Evolutionary conservation across 2,797 vertebrate genomes (phyloP).

Genomic region (Pristis pectinata): DNA sequence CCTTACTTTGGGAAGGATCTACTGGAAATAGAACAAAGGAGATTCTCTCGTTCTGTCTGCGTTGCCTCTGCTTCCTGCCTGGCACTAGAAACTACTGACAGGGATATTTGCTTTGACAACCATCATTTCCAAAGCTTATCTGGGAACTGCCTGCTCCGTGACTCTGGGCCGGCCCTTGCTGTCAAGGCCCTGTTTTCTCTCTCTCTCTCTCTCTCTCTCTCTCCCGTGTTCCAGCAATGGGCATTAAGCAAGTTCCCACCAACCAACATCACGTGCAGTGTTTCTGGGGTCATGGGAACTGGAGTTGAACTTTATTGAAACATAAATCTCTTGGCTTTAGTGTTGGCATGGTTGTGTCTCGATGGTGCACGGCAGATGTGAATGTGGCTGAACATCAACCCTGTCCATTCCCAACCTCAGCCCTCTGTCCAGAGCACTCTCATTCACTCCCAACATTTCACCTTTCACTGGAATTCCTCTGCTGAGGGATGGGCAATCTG

Average conservation of each 20-base stretch:
- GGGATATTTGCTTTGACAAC: background rate
- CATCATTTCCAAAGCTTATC: background rate
- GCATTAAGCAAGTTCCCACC: background rate
- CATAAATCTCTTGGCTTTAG: background rate
- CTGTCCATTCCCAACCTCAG: background rate
- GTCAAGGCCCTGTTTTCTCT: too few species aligned
- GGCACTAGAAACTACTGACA: background rate
- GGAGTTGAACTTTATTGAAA: background rate
- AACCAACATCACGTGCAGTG: background rate
- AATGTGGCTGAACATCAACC: background rate
- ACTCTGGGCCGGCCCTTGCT: background rate
- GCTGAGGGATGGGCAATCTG: too few species aligned
- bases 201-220: background rate
- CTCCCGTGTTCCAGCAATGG: background rate
- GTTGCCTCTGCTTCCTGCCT: background rate
- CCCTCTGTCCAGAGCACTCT: background rate
- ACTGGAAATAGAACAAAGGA: too few species aligned
- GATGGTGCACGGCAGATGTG: background rate
- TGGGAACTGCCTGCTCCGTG: background rate
- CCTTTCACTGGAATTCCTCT: background rate
- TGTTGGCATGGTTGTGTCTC: background rate
- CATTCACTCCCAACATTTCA: background rate
- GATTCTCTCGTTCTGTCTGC: too few species aligned
- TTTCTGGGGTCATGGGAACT: background rate
- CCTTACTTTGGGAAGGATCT: too few species aligned